A percentile compares a stretch with the other conserved stretches of the same genome.
Evolutionary conservation across 1,140 invertebrate species (phyloP).

Genomic region (Oppia nitens): DNA sequence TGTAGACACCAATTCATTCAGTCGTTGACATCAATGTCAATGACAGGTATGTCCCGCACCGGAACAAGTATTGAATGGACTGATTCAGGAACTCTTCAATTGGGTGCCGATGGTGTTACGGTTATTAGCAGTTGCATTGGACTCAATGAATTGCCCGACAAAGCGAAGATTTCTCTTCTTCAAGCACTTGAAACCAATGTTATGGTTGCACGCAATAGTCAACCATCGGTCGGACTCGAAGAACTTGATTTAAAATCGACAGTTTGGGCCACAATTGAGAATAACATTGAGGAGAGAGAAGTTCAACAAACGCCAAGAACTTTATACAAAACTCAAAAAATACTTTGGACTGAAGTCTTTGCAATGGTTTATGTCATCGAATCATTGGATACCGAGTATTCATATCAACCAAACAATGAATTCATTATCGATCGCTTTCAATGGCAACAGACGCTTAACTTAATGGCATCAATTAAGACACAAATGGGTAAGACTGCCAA

Average conservation of each 20-base stretch:
- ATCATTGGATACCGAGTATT: neutral
- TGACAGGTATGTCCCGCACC: neutral
- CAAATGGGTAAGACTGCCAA: neutral
- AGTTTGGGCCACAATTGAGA: neutral
- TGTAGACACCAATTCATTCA: neutral
- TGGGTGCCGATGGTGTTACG: neutral
- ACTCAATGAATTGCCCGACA: neutral
- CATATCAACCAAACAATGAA: neutral
- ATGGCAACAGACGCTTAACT: neutral
- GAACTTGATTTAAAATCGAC: neutral
- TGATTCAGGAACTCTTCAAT: neutral
- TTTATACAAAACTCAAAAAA: neutral
- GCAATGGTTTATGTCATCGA: neutral
- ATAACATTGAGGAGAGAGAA: no score
- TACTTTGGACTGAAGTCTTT: neutral
- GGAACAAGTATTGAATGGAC: neutral
- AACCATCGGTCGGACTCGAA: neutral
- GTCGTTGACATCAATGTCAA: neutral
- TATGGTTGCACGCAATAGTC: neutral
- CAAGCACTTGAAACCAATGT: neutral
- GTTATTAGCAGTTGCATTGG: neutral
- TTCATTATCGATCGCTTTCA: neutral
- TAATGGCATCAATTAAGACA: neutral
- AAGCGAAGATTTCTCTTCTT: neutral
- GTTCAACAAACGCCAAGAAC: neutral